Evolutionary conservation across 2,113 vertebrate genomes (phyloP).

Genomic region (Engystomops pustulosus): DNA sequence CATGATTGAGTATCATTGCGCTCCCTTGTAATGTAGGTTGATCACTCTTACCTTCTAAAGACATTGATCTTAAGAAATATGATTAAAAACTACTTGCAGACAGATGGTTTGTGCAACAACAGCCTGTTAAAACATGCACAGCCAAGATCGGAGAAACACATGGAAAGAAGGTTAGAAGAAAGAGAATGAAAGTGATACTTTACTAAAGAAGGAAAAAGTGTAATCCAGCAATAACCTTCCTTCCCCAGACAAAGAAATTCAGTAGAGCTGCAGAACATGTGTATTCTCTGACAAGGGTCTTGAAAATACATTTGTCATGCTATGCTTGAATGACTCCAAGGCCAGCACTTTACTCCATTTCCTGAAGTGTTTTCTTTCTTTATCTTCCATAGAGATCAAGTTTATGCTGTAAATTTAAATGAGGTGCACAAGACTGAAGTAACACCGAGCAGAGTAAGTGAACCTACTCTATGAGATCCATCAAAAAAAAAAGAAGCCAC

Average conservation of each 20-base stretch:
- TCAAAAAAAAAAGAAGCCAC: slow-evolving; percentile 18
- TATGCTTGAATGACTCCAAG: slow-evolving; percentile 61
- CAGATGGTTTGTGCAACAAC: background rate
- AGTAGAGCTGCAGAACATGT: slow-evolving; percentile 57
- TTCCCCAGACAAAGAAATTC: slow-evolving; percentile 62
- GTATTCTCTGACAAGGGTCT: slow-evolving; percentile 51
- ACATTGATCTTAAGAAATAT: slow-evolving; percentile 58
- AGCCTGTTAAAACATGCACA: background rate
- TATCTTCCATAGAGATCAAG: slow-evolving; percentile 89
- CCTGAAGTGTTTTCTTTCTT: slow-evolving; percentile 63
- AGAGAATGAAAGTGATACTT: slow-evolving; percentile 22
- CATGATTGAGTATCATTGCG: slow-evolving; percentile 64
- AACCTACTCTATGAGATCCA: slow-evolving; percentile 17
- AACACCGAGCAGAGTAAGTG: slow-evolving; percentile 90
- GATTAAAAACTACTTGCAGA: slow-evolving; percentile 62
- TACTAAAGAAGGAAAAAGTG: slow-evolving; percentile 6
- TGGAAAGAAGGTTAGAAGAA: slow-evolving; percentile 25
- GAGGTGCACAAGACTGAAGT: slow-evolving; percentile 94
- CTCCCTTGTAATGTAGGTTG: slow-evolving; percentile 62
- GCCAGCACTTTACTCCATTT: slow-evolving; percentile 53
- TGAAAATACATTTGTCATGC: slow-evolving; percentile 68
- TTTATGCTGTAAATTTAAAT: slow-evolving; percentile 95
- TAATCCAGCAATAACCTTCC: slow-evolving; percentile 40
- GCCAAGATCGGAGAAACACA: background rate
- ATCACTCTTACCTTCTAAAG: slow-evolving; percentile 65